Base-by-base conservation (phyloP, 2,888 invertebrate genomes). In the Blastobasis adustella region DNA sequence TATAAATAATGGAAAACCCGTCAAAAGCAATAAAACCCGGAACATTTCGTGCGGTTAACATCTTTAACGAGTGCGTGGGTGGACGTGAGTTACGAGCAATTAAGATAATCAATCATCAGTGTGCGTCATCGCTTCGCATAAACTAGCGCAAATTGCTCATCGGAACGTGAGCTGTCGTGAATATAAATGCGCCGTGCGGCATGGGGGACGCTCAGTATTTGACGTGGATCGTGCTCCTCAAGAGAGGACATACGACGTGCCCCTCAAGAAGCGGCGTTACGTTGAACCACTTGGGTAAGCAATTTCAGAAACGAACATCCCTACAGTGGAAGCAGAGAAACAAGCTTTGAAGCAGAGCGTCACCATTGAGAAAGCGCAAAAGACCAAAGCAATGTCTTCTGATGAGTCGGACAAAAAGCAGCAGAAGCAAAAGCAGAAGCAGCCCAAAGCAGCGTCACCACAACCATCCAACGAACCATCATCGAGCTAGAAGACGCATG, bases 381-480 rank as follows among this genome's bases (percentile, higher is more conserved):
- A 52, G 52, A 45, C 52, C 48, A 45, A 52, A 52, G 52, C 48
- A 48, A 52, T 52, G 52, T 52, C 48, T 52, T 52, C 52, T 49
- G 52, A 52, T 49, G 49, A 52, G 51, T 47, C 51, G 42, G 51
- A 47, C 44, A 47, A 51, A 47, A 49, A 49, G 44, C 8, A 49
- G 45, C 47, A 51, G 51, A 47, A 51, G 44, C 51, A 49, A 40
- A 52, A 36, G 48, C 48, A 47, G 52, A 23, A 52, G 48, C 52
- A 49, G 52, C 49, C 52, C 45, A 45, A 52, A 49, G 48, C 49
- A 49, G 48, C 44, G 48, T 49, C 49, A 45, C 52, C 52, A 9
- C 49, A 46, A 50, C 46, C 23, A 50, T 46, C 50, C 50, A 50
- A 50, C 46, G 50, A 50, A 50, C 46, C 50, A 50, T 50, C 41